These are phyloP conservation scores for Ifrita kowaldi DNA, from an alignment of 2,113 vertebrate genomes.

Conservation along the genomic window DNA sequence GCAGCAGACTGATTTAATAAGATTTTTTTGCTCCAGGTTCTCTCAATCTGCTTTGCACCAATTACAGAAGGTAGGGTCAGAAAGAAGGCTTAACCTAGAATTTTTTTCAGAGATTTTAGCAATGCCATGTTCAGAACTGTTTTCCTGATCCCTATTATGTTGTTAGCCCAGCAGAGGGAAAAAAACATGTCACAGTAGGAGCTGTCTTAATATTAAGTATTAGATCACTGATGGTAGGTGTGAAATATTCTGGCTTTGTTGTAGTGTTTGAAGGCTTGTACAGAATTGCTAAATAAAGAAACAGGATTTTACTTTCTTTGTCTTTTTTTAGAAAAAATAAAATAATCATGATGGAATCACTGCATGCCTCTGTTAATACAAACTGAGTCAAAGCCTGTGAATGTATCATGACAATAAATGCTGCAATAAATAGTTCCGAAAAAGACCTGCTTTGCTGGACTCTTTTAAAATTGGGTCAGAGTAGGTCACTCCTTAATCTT, in stretches of 20 bases:
- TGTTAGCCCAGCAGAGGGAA: conserved; percentile 68
- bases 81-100: conserved; percentile 32
- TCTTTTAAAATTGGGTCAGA: conserved; percentile 35
- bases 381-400: not conserved
- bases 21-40: conserved; percentile 22
- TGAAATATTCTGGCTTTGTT: conserved; percentile 59
- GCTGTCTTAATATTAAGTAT: conserved; percentile 60
- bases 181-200: conserved; percentile 57
- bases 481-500: conserved; percentile 40
- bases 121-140: conserved; percentile 14
- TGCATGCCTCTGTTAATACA: not conserved
- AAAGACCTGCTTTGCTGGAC: not conserved
- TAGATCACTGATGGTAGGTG: conserved; percentile 49
- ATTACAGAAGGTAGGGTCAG: conserved; percentile 39
- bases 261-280: not conserved
- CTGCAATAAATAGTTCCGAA: not conserved
- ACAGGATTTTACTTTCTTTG: not conserved
- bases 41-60: conserved; percentile 28
- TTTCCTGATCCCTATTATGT: conserved; percentile 67
- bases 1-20: conserved; percentile 30
- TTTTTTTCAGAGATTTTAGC: conserved; percentile 51
- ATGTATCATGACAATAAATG: not conserved
- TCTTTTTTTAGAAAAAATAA: conserved; percentile 17
- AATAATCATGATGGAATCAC: not conserved
- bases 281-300: conserved; percentile 36